phyloP scores from a whole-genome alignment of 2,888 invertebrate species.

The Drepanosiphum platanoidis region DNA sequence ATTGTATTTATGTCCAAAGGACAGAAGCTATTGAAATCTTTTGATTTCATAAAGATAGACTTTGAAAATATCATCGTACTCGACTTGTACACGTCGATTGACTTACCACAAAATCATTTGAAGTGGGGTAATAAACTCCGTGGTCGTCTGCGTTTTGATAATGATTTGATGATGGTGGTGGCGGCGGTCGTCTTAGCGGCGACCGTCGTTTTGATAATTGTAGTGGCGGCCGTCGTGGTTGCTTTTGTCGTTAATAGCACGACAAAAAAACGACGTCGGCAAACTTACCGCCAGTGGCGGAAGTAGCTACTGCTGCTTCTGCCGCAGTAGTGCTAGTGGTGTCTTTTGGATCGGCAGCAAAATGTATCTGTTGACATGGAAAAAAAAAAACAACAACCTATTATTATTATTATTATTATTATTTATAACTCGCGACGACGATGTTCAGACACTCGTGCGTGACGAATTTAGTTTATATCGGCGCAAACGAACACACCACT shows the following conservation, averaged over 20 bases:
- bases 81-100: too few species aligned
- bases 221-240: conserved; percentile 52
- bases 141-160: conserved; percentile 35
- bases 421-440: too few species aligned
- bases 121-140: conserved; percentile 20
- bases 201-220: conserved; percentile 41
- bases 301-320: conserved; percentile 36
- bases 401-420: too few species aligned
- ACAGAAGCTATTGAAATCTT: too few species aligned
- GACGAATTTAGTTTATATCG: too few species aligned
- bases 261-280: conserved; percentile 51
- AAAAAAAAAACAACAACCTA: not conserved
- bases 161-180: conserved; percentile 1
- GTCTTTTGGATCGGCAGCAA: conserved; percentile 26
- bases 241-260: conserved; percentile 53
- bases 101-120: conserved; percentile 59
- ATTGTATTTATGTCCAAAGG: too few species aligned
- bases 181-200: conserved; percentile 55
- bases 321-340: conserved; percentile 39
- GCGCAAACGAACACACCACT: too few species aligned
- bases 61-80: too few species aligned
- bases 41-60: too few species aligned
- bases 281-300: conserved; percentile 57
- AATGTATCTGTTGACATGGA: conserved; percentile 18
- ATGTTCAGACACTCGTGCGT: too few species aligned